Evolutionary conservation across 2,113 vertebrate genomes (phyloP).

Genomic region (Seriola dumerili): DNA sequence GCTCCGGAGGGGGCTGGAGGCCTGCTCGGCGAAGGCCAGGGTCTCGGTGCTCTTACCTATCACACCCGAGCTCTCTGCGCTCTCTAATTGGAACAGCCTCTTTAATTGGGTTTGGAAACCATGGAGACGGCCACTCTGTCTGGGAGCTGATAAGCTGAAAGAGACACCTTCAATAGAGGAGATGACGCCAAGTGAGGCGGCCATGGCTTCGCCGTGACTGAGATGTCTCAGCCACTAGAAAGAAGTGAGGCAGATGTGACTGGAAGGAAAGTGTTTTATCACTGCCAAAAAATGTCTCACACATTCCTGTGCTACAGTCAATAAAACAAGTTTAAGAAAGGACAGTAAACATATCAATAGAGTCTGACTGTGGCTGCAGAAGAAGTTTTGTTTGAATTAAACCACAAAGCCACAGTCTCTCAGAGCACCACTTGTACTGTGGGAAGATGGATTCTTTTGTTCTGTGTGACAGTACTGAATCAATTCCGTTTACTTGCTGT

Average conservation of each 20-base stretch:
- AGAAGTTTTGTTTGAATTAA: background rate
- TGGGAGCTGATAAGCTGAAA: constrained; percentile 55
- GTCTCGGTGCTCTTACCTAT: constrained; percentile 29
- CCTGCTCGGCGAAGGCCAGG: constrained; percentile 23
- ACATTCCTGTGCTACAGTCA: constrained; percentile 14
- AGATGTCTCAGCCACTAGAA: background rate
- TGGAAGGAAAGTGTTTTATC: constrained; percentile 8
- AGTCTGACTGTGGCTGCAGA: background rate
- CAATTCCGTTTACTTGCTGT: constrained; percentile 11
- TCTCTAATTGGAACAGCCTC: constrained; percentile 59
- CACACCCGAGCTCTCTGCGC: constrained; percentile 28
- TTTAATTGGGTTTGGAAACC: constrained; percentile 72
- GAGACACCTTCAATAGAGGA: constrained; percentile 53
- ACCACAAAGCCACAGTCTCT: background rate
- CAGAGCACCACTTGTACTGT: background rate
- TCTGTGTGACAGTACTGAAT: constrained; percentile 4
- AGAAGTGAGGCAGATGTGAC: background rate
- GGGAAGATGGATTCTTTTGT: background rate
- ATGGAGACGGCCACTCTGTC: constrained; percentile 53
- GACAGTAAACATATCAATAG: constrained; percentile 12
- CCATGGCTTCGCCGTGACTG: constrained; percentile 17
- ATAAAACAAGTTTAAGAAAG: background rate
- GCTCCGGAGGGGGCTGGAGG: constrained; percentile 4
- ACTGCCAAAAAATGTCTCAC: background rate
- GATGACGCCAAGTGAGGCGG: constrained; percentile 12